Conservation (phyloP, 2,797 vertebrate genomes). For the Neosilurus hyrtlii region DNA sequence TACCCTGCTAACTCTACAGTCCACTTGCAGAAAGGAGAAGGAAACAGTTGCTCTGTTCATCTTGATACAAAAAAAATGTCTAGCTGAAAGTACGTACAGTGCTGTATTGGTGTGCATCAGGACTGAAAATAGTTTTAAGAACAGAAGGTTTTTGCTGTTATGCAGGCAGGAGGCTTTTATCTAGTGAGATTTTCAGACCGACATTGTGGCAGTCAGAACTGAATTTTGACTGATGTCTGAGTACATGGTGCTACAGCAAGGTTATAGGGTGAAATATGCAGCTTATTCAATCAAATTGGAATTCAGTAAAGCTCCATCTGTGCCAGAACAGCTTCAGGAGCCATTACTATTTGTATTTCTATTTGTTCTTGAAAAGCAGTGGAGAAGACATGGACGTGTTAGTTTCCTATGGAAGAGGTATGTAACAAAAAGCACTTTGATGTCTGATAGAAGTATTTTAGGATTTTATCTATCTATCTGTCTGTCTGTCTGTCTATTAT, state of each 20-base stretch:
- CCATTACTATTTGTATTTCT: neutral
- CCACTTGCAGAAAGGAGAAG: conserved; percentile 35
- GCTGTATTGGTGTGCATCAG: neutral
- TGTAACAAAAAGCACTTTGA: neutral
- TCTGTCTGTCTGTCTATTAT: too few relatives aligned
- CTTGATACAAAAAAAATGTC: neutral
- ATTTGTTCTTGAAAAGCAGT: neutral
- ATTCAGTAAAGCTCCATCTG: neutral
- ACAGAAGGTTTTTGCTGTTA: neutral
- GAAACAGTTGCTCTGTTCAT: conserved; percentile 2
- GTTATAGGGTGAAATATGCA: neutral
- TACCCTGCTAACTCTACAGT: conserved; percentile 31
- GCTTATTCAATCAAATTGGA: neutral
- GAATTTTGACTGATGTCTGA: conserved; percentile 1
- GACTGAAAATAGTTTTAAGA: conserved; percentile 1
- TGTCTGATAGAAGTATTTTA: neutral
- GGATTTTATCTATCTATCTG: neutral
- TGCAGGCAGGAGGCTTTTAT: neutral
- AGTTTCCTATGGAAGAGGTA: neutral
- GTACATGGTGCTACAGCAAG: neutral
- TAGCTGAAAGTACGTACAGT: neutral
- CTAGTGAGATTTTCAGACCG: neutral
- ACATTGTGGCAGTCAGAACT: neutral
- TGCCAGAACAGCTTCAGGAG: neutral
- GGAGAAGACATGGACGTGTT: neutral